A percentile compares a stretch with the other conserved stretches of the same genome.
phyloP scores from a whole-genome alignment of 2,113 vertebrate genomes.

The Oreochromis spilurus region DNA sequence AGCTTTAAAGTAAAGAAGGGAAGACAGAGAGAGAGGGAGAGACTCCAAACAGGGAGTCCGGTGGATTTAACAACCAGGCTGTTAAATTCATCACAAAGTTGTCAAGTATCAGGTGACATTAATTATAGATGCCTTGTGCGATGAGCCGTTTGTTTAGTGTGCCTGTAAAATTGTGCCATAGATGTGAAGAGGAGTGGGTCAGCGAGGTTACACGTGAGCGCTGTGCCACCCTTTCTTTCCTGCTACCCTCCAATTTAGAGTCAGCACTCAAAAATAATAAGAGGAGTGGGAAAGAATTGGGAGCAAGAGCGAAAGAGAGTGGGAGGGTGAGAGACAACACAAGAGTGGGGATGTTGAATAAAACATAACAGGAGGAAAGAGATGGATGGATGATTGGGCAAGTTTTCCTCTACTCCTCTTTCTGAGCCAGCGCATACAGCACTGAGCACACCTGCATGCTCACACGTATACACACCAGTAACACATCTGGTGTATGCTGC shows the following conservation, averaged over 20 bases:
- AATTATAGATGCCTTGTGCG: conserved; percentile 58
- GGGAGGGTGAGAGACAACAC: background rate
- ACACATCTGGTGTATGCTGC: background rate
- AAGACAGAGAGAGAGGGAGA: background rate
- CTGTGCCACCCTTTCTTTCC: background rate
- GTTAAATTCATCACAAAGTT: conserved; percentile 39
- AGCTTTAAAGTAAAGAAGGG: background rate
- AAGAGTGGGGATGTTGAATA: conserved; percentile 34
- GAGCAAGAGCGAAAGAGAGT: background rate
- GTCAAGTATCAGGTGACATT: conserved; percentile 50
- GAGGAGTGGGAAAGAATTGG: background rate
- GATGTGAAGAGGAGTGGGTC: conserved; percentile 18
- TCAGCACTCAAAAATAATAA: conserved; percentile 34
- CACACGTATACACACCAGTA: background rate
- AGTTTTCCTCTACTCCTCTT: background rate
- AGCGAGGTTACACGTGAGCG: conserved; percentile 33
- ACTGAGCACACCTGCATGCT: background rate
- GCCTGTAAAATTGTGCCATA: conserved; percentile 36
- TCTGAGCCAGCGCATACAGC: background rate
- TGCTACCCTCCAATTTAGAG: background rate
- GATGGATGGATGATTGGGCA: conserved; percentile 22
- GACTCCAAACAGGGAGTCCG: background rate
- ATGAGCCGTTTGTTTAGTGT: conserved; percentile 46
- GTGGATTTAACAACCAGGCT: background rate
- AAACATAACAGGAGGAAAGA: conserved; percentile 34